A percentile compares a stretch with the other conserved stretches of the same genome.
These are phyloP conservation scores for Hyposoter dolosus DNA, from an alignment of 2,888 invertebrate species.

Conservation along the genomic window DNA sequence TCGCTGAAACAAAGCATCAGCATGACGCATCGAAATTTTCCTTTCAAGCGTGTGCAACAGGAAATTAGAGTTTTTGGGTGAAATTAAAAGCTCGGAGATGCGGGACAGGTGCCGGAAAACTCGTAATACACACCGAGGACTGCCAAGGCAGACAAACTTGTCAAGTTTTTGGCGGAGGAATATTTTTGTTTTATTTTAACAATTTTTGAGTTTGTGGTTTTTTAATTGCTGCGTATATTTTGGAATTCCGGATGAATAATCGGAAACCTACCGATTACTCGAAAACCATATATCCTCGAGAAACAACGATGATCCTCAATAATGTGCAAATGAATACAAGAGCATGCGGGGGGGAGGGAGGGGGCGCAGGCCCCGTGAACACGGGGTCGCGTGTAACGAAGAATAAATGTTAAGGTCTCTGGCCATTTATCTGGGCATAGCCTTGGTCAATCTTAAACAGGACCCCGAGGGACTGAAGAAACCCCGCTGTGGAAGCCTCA, in stretches of 20 bases:
- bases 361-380: slow-evolving; percentile 20
- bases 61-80: slow-evolving; percentile 27
- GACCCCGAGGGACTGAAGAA: slow-evolving; percentile 37
- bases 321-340: slow-evolving; percentile 51
- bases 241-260: slow-evolving; percentile 6
- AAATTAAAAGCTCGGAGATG: neutral
- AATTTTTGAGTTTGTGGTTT: neutral
- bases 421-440: slow-evolving; percentile 53
- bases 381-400: slow-evolving; percentile 52
- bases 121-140: no score
- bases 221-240: neutral
- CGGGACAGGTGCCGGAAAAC: neutral
- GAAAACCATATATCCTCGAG: slow-evolving; percentile 18
- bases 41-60: slow-evolving; percentile 6
- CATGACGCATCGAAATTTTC: slow-evolving; percentile 27
- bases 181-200: neutral
- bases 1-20: slow-evolving; percentile 21
- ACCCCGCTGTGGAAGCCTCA: slow-evolving; percentile 72
- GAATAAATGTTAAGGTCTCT: slow-evolving; percentile 52
- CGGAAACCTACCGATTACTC: neutral
- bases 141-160: no score
- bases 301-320: slow-evolving; percentile 56
- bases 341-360: neutral
- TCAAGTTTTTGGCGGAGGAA: no score
- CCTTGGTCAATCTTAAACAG: slow-evolving; percentile 51